phyloP scores from a whole-genome alignment of 1,140 invertebrate genomes.

The Drosophila nebulosa region DNA sequence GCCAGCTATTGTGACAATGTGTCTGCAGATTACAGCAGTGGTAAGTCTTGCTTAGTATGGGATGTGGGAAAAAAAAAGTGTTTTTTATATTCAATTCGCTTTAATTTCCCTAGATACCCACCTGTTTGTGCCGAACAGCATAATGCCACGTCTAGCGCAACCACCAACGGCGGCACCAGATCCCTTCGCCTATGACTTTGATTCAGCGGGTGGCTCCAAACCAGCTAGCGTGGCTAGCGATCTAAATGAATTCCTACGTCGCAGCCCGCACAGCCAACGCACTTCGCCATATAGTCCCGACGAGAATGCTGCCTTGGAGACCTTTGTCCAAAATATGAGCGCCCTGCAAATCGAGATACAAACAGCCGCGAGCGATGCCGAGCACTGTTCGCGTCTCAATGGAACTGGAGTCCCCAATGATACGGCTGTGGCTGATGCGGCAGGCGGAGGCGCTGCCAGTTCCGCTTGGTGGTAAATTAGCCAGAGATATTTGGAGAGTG shows the following conservation, averaged over 20 bases:
- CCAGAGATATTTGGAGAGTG: background rate
- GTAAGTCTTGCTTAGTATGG: constrained; percentile 21
- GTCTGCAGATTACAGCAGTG: constrained; percentile 60
- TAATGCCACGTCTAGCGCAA: constrained; percentile 58
- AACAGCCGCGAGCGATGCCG: constrained; percentile 46
- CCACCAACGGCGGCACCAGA: constrained; percentile 46
- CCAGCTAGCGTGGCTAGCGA: constrained; percentile 62
- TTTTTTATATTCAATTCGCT: no score
- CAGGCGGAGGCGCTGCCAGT: constrained; percentile 47
- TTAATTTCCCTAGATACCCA: constrained; percentile 50
- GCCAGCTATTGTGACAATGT: constrained; percentile 60
- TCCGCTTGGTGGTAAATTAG: constrained; percentile 63
- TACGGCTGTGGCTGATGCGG: constrained; percentile 41
- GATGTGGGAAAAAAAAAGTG: background rate
- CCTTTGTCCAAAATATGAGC: constrained; percentile 76
- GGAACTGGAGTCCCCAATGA: constrained; percentile 44
- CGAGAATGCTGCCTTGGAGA: constrained; percentile 66
- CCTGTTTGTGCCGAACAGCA: constrained; percentile 61
- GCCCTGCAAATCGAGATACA: constrained; percentile 58
- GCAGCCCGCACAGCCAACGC: constrained; percentile 69
- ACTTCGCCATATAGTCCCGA: constrained; percentile 72
- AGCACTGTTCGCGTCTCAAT: constrained; percentile 69
- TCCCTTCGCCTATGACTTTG: constrained; percentile 70
- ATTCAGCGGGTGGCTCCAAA: constrained; percentile 42
- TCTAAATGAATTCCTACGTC: constrained; percentile 68